A percentile compares a stretch with the other conserved stretches of the same genome.
Conservation (phyloP, 2,113 vertebrate genomes). For the Myiopsitta monachus region DNA sequence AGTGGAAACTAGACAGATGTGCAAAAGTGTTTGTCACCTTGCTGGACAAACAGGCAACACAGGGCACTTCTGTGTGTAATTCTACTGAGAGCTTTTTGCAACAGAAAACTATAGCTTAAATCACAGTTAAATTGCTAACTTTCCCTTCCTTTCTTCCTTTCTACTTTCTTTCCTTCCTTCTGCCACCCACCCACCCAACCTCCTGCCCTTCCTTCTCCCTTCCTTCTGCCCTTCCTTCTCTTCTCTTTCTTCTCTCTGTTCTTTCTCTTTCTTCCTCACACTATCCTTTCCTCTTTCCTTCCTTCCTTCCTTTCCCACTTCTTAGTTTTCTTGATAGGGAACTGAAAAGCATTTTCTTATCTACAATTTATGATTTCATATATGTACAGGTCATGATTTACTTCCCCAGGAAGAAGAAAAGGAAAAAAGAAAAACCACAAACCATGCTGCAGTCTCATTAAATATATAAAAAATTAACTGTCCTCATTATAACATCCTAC, state of each 20-base stretch:
- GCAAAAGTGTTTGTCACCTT: not conserved
- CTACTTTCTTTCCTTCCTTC: not conserved
- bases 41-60: not conserved
- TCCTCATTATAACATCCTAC: conserved; percentile 66
- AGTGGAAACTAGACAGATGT: not conserved
- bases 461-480: conserved; percentile 10
- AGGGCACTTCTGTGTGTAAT: not conserved
- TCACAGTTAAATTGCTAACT: not conserved
- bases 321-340: not conserved
- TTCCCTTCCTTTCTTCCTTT: not conserved
- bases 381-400: conserved; percentile 50
- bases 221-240: not conserved
- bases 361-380: not conserved
- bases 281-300: not conserved
- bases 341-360: not conserved
- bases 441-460: conserved; percentile 25
- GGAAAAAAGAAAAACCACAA: not conserved
- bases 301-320: not conserved
- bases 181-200: too few relatives aligned
- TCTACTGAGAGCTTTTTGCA: not conserved
- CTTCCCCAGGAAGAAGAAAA: conserved; percentile 26
- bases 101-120: not conserved
- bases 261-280: not conserved
- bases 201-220: not conserved
- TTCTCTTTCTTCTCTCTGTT: not conserved